Conservation (phyloP, 2,113 vertebrate species). For the Elephantulus edwardii region DNA sequence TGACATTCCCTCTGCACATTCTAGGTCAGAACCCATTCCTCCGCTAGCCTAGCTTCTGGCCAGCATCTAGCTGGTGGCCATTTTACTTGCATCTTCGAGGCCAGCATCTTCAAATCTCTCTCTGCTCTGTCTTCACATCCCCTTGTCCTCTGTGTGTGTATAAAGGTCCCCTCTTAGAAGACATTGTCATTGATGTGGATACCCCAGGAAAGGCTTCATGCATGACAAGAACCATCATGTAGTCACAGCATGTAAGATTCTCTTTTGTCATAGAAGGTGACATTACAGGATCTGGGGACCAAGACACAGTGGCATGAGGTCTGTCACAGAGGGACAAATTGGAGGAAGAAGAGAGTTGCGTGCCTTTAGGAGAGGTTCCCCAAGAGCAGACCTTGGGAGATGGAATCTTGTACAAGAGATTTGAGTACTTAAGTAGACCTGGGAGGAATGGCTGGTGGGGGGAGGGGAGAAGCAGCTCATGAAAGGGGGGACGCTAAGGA, state of each 20-base stretch:
- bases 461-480: neutral
- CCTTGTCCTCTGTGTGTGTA: neutral
- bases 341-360: neutral
- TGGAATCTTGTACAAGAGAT: fast-evolving
- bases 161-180: neutral
- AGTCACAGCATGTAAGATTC: too few species aligned
- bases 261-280: too few species aligned
- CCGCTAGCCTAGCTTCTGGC: neutral
- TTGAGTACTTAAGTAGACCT: neutral
- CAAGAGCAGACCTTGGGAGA: neutral
- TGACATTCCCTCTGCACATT: neutral
- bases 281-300: neutral
- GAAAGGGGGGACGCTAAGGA: neutral
- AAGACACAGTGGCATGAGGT: neutral
- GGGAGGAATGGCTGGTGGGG: neutral
- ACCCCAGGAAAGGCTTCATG: neutral
- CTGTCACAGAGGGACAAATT: neutral
- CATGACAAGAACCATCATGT: neutral
- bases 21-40: neutral
- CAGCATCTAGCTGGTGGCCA: neutral
- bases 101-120: neutral
- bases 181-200: neutral
- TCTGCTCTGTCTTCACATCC: neutral
- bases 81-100: neutral
- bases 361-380: neutral